Conservation (phyloP, 2,888 invertebrate species). For the Orthosia cruda region DNA sequence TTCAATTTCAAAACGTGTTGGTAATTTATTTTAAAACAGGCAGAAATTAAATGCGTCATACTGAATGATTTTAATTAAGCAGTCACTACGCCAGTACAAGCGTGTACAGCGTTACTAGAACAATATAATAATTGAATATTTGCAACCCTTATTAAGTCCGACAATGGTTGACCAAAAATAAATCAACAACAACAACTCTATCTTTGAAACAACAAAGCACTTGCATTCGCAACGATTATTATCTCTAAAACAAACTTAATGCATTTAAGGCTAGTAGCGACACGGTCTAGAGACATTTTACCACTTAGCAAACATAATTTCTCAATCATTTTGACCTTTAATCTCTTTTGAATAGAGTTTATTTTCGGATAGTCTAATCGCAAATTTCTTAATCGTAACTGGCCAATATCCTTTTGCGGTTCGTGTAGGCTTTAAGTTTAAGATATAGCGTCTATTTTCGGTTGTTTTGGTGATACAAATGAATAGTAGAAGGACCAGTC, state of each 20-base stretch:
- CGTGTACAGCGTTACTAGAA: conserved; percentile 53
- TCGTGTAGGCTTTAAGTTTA: conserved; percentile 68
- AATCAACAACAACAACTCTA: conserved; percentile 90
- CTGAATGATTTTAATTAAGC: conserved; percentile 46
- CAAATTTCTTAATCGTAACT: conserved; percentile 66
- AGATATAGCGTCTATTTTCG: conserved; percentile 74
- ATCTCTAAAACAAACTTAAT: conserved; percentile 91
- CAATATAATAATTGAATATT: conserved; percentile 77
- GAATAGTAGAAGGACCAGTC: conserved; percentile 88
- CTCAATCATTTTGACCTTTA: conserved; percentile 72
- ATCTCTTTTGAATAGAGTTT: conserved; percentile 70
- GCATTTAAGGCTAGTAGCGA: conserved; percentile 91
- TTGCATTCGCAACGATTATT: conserved; percentile 91
- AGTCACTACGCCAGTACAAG: conserved; percentile 43
- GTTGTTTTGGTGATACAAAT: conserved; percentile 76
- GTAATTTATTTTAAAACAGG: conserved; percentile 30
- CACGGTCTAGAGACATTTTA: conserved; percentile 90
- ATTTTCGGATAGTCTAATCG: conserved; percentile 71
- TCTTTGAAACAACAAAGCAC: conserved; percentile 89
- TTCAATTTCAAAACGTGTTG: conserved; percentile 22
- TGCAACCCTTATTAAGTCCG: conserved; percentile 82
- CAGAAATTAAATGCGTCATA: conserved; percentile 34
- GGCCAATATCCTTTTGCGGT: conserved; percentile 60
- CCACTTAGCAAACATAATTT: conserved; percentile 76
- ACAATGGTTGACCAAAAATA: conserved; percentile 89